These are phyloP conservation scores for Pangasius macronema DNA, from an alignment of 2,797 vertebrate genomes.

Conservation along the genomic window DNA sequence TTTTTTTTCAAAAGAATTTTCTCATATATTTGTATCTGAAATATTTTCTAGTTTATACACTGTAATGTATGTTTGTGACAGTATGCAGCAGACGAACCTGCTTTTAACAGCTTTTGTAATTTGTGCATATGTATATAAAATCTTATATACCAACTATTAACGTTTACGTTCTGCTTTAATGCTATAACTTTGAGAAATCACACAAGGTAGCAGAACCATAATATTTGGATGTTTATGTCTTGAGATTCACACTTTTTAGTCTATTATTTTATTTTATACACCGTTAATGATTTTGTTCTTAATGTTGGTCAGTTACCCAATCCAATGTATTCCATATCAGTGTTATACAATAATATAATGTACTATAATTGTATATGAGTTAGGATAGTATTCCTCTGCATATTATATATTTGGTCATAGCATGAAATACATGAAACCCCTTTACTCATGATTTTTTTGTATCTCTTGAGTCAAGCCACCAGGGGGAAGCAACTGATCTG, in stretches of 20 bases:
- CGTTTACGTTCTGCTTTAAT: conserved; percentile 8
- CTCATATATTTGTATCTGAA: conserved; percentile 26
- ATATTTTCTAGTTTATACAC: conserved; percentile 53
- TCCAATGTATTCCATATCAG: conserved; percentile 2
- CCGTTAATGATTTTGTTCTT: background rate
- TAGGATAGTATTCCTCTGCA: background rate
- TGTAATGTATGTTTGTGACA: conserved; percentile 55
- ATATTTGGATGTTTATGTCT: conserved; percentile 21
- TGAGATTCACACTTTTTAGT: background rate
- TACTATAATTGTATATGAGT: conserved; percentile 8
- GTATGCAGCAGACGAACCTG: conserved; percentile 32
- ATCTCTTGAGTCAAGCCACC: conserved; percentile 28
- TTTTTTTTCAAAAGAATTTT: background rate
- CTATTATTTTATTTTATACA: conserved; percentile 10
- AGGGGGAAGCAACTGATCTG: conserved; percentile 39
- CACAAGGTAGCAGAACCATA: conserved; percentile 6
- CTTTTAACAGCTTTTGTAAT: conserved; percentile 36
- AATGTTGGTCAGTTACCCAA: background rate
- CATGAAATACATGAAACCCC: background rate
- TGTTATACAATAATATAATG: conserved; percentile 2
- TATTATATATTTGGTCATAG: conserved; percentile 8
- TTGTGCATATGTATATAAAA: conserved; percentile 50
- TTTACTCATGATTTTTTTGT: background rate
- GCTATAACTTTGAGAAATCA: conserved; percentile 23
- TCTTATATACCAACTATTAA: conserved; percentile 28